Conservation (phyloP, 2,888 invertebrate species). For the Orchesellides sinensis region DNA sequence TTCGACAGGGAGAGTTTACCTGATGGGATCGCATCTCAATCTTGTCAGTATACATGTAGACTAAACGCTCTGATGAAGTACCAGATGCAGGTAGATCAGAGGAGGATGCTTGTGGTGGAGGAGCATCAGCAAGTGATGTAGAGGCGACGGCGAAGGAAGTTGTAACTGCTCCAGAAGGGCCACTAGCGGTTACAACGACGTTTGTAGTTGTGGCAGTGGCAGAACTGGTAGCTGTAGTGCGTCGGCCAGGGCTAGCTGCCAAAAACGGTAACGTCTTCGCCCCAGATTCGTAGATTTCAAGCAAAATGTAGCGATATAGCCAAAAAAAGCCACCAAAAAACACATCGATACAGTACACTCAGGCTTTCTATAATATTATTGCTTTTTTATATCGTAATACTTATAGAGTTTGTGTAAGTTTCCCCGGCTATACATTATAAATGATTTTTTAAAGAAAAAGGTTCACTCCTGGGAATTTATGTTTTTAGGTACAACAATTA, state of each 20-base stretch:
- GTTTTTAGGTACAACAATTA: too few species aligned
- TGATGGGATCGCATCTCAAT: slow-evolving; percentile 79
- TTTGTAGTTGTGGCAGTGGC: slow-evolving; percentile 57
- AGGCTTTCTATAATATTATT: slow-evolving; percentile 65
- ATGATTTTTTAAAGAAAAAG: too few species aligned
- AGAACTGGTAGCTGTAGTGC: slow-evolving; percentile 52
- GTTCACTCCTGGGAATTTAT: too few species aligned
- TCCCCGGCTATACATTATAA: too few species aligned
- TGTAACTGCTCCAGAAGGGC: slow-evolving; percentile 60
- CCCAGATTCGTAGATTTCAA: slow-evolving; percentile 64
- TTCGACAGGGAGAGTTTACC: slow-evolving; percentile 76
- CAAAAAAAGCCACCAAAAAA: slow-evolving; percentile 69
- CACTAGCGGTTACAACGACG: slow-evolving; percentile 63
- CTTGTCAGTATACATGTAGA: slow-evolving; percentile 80
- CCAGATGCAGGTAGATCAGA: slow-evolving; percentile 71
- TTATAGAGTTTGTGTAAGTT: too few species aligned
- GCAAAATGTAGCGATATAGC: slow-evolving; percentile 67
- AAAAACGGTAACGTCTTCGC: slow-evolving; percentile 75
- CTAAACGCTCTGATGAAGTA: slow-evolving; percentile 77
- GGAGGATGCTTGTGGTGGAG: slow-evolving; percentile 59
- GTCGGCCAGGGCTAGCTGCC: slow-evolving; percentile 74
- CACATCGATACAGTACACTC: slow-evolving; percentile 60
- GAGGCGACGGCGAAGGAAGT: slow-evolving; percentile 62
- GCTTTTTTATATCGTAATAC: too few species aligned
- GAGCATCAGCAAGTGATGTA: slow-evolving; percentile 67